Evolutionary conservation across 2,888 invertebrate species (phyloP).

Genomic region (Laspeyria flexula): DNA sequence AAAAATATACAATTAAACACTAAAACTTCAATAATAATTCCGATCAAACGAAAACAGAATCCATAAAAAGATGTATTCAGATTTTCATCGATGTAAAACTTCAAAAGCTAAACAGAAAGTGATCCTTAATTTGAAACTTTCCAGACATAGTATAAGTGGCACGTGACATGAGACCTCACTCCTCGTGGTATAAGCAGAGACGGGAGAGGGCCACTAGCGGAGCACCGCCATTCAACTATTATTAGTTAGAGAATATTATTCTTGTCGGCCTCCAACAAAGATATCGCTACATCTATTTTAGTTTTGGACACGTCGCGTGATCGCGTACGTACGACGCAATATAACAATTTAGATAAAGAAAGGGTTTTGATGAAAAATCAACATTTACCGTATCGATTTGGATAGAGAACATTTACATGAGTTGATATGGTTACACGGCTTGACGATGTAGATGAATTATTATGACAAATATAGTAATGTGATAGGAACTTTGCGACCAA

Average conservation of each 20-base stretch:
- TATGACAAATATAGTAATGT: too few species aligned
- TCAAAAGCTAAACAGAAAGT: conserved; percentile 5
- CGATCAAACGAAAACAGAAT: background rate
- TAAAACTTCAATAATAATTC: too few species aligned
- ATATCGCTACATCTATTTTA: conserved; percentile 72
- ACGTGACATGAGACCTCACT: conserved; percentile 31
- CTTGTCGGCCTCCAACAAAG: conserved; percentile 77
- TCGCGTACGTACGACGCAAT: conserved; percentile 35
- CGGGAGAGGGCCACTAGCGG: conserved; percentile 38
- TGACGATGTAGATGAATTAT: too few species aligned
- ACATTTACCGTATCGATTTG: background rate
- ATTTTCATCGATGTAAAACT: background rate
- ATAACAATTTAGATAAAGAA: conserved; percentile 36
- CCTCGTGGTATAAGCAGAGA: conserved; percentile 25
- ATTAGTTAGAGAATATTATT: conserved; percentile 69
- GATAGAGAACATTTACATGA: background rate
- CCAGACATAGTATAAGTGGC: conserved; percentile 24
- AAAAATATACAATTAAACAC: too few species aligned
- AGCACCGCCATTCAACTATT: conserved; percentile 62
- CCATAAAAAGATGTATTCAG: background rate
- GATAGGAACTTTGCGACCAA: too few species aligned
- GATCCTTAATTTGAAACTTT: conserved; percentile 32
- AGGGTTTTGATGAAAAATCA: conserved; percentile 18
- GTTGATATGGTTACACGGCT: background rate
- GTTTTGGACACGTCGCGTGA: conserved; percentile 62